Conservation (phyloP, 2,888 invertebrate species). For the Tanypteryx hageni region DNA sequence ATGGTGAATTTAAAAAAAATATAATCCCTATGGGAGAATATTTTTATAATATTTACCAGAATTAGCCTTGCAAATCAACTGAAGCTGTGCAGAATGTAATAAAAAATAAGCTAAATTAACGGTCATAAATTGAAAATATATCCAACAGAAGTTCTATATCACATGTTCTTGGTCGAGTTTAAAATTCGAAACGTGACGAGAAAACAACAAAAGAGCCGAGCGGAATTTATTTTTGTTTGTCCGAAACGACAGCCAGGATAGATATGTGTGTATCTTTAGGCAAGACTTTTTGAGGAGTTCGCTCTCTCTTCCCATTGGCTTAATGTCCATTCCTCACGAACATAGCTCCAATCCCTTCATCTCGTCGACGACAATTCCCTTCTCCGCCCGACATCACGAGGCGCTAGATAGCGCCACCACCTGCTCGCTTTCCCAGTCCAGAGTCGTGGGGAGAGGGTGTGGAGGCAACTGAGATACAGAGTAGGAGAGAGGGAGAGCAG, state of each 20-base stretch:
- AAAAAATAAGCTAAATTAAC: not conserved
- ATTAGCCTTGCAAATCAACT: too few species aligned
- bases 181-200: too few species aligned
- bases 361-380: not conserved
- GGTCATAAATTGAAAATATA: not conserved
- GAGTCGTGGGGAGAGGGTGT: too few species aligned
- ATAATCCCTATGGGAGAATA: too few species aligned
- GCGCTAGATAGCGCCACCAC: not conserved
- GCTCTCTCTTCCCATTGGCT: not conserved
- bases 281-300: not conserved
- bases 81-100: too few species aligned
- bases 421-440: slow-evolving; percentile 14
- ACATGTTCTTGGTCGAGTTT: too few species aligned
- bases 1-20: too few species aligned
- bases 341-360: not conserved
- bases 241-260: not conserved
- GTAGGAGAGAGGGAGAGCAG: not conserved
- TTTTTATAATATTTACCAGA: too few species aligned
- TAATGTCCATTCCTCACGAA: not conserved
- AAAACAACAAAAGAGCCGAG: not conserved
- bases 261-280: not conserved
- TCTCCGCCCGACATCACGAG: not conserved
- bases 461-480: not conserved
- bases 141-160: too few species aligned
- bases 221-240: not conserved